Evolutionary conservation across 2,113 vertebrate genomes (phyloP).

Genomic region (Rhineura floridana): DNA sequence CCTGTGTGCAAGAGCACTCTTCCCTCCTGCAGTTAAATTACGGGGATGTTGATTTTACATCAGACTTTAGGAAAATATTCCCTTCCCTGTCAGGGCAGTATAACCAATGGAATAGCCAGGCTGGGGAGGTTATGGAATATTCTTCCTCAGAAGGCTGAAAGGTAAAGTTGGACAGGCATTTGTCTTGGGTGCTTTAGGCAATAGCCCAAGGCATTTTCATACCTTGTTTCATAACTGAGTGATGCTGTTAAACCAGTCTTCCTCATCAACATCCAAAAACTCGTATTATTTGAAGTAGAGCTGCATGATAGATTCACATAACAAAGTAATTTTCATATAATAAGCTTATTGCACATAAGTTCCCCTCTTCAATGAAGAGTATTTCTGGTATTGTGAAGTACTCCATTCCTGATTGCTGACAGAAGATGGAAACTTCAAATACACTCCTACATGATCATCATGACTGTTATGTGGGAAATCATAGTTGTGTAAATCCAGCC

Average conservation of each 20-base stretch:
- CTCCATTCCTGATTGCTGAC: not conserved
- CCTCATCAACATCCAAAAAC: not conserved
- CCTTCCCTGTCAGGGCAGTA: not conserved
- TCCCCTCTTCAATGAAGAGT: not conserved
- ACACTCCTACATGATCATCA: not conserved
- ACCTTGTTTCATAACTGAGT: not conserved
- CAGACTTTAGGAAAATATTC: not conserved
- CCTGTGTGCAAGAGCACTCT: no score
- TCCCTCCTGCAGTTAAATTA: no score
- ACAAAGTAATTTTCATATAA: not conserved
- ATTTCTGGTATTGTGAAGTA: not conserved
- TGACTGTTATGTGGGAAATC: not conserved
- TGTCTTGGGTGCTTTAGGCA: no score
- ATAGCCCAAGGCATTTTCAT: no score
- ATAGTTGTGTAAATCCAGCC: not conserved
- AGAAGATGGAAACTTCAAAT: not conserved
- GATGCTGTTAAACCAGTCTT: not conserved
- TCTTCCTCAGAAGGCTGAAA: not conserved
- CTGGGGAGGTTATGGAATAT: not conserved
- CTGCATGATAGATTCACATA: not conserved
- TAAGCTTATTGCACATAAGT: not conserved
- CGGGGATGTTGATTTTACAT: not conserved
- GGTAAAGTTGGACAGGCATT: no score
- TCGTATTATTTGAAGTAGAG: not conserved
- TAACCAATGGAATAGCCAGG: not conserved